Percentiles rank a stretch among this genome's conserved stretches.
Conservation (phyloP, 1,140 invertebrate species). For the Capitella teleta region DNA sequence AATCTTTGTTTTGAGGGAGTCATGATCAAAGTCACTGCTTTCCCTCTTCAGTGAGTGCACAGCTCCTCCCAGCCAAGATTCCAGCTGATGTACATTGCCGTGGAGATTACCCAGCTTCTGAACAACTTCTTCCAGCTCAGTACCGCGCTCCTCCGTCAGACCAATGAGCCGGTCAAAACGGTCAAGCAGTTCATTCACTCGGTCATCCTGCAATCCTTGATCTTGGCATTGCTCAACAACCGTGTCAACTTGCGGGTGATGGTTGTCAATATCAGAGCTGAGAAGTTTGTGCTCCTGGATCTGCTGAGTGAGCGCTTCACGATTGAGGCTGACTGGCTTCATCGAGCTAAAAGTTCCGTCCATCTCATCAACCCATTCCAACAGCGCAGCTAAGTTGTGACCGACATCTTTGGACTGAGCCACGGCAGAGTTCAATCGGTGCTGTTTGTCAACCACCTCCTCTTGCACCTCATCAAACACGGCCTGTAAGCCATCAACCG, state of each 20-base stretch:
- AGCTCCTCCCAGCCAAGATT: constrained; percentile 25
- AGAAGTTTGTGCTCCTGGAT: constrained; percentile 68
- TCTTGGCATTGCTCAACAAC: constrained; percentile 7
- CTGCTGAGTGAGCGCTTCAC: constrained; percentile 81
- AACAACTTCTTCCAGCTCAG: constrained; percentile 79
- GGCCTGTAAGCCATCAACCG: constrained; percentile 70
- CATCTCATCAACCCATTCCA: constrained; percentile 68
- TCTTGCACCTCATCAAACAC: constrained; percentile 64
- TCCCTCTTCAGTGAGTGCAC: constrained; percentile 22
- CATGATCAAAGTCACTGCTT: constrained; percentile 3
- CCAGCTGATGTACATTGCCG: constrained; percentile 48
- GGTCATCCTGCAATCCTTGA: neutral
- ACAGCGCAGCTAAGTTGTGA: constrained; percentile 73
- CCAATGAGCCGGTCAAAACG: constrained; percentile 43
- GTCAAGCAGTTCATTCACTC: constrained; percentile 7
- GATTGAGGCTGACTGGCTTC: constrained; percentile 72
- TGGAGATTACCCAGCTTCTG: constrained; percentile 73
- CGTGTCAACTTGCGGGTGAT: constrained; percentile 48
- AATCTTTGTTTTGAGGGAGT: constrained; percentile 15
- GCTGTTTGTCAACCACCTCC: constrained; percentile 65
- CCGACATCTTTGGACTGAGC: constrained; percentile 85
- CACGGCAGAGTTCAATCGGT: constrained; percentile 71
- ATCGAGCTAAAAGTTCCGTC: constrained; percentile 60
- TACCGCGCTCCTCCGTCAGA: constrained; percentile 81
- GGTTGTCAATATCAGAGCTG: constrained; percentile 69